A percentile compares a stretch with the other conserved stretches of the same genome.
Conservation (phyloP, 2,888 invertebrate genomes). For the Monochamus alternatus region DNA sequence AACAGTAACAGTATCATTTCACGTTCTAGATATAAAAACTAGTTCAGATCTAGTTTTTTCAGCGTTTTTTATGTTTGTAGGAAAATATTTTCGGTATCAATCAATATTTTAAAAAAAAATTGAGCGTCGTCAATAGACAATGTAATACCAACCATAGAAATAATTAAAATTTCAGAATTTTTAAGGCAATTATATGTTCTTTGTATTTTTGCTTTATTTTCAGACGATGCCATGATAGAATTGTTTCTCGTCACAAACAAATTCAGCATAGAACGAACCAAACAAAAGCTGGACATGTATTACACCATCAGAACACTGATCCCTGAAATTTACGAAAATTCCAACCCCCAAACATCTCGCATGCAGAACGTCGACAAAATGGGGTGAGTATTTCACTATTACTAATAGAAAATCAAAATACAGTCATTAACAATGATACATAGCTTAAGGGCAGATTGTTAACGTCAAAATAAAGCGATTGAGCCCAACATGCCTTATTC, state of each 20-base stretch:
- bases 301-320: constrained; percentile 45
- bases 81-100: no score
- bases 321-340: constrained; percentile 47
- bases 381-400: not conserved
- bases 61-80: no score
- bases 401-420: not conserved
- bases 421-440: not conserved
- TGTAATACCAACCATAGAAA: no score
- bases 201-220: not conserved
- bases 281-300: constrained; percentile 52
- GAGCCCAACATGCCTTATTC: no score
- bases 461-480: no score
- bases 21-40: no score
- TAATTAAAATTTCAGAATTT: no score
- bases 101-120: no score
- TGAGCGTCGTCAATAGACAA: no score
- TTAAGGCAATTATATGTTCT: no score
- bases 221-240: constrained; percentile 40
- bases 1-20: no score
- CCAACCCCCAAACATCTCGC: constrained; percentile 31
- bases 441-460: not conserved
- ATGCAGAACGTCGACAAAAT: constrained; percentile 27
- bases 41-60: no score
- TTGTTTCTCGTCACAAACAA: constrained; percentile 49
- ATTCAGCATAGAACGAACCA: constrained; percentile 52